These are phyloP conservation scores for Andrena chrysosceles DNA, from an alignment of 2,888 invertebrate genomes.

Conservation along the genomic window DNA sequence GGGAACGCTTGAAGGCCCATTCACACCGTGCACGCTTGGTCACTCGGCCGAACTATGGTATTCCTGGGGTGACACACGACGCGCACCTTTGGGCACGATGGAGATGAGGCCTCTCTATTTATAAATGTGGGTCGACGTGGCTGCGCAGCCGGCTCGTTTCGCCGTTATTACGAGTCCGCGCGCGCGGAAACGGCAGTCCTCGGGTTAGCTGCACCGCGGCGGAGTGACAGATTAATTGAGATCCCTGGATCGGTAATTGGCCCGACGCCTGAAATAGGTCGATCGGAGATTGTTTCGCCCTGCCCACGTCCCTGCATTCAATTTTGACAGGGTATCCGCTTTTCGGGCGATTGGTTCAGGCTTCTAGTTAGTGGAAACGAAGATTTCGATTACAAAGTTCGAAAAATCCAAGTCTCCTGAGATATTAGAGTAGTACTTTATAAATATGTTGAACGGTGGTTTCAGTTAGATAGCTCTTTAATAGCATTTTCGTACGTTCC, in stretches of 20 bases:
- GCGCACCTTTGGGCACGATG: constrained; percentile 67
- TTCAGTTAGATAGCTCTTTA: too few relatives aligned
- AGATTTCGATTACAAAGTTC: not conserved
- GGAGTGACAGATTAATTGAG: constrained; percentile 45
- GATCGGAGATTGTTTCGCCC: constrained; percentile 18
- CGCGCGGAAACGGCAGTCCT: constrained; percentile 23
- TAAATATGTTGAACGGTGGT: too few relatives aligned
- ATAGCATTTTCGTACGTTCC: too few relatives aligned
- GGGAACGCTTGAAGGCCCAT: constrained; percentile 52
- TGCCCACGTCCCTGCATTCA: not conserved
- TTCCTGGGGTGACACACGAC: constrained; percentile 74
- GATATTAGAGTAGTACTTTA: too few relatives aligned
- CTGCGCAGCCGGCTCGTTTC: constrained; percentile 68
- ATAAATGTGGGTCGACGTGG: constrained; percentile 79
- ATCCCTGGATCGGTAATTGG: constrained; percentile 48
- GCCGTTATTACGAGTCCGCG: constrained; percentile 69
- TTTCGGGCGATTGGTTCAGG: too few relatives aligned
- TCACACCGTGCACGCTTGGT: constrained; percentile 67
- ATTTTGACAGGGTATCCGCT: not conserved
- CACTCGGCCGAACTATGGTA: constrained; percentile 70
- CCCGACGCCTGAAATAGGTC: constrained; percentile 33
- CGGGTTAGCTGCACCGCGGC: constrained; percentile 21
- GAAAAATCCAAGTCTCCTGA: too few relatives aligned
- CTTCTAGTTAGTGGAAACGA: not conserved
- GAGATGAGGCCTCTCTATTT: constrained; percentile 77